These are phyloP conservation scores for Chesias legatella DNA, from an alignment of 2,888 invertebrate genomes.

Conservation along the genomic window DNA sequence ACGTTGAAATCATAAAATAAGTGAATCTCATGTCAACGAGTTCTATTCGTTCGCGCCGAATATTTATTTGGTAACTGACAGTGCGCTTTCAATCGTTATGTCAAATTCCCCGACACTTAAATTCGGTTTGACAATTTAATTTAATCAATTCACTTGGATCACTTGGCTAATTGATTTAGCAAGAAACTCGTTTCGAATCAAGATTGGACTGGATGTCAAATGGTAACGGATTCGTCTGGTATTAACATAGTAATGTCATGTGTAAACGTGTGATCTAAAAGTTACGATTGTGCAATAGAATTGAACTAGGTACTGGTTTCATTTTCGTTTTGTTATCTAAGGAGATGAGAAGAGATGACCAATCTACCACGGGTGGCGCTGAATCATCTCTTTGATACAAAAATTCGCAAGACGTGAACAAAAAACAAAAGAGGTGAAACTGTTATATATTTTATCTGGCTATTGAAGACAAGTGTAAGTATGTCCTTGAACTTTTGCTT, in stretches of 20 bases:
- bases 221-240: conserved; percentile 21
- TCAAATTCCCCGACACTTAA: conserved; percentile 34
- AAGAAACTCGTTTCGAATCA: conserved; percentile 31
- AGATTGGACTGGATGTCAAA: conserved; percentile 13
- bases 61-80: conserved; percentile 22
- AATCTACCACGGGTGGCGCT: no score
- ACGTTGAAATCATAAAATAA: no score
- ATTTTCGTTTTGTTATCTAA: no score
- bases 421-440: no score
- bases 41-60: no score
- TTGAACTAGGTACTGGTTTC: no score
- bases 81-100: conserved; percentile 35
- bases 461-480: background rate
- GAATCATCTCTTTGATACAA: no score
- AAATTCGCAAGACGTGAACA: no score
- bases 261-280: conserved; percentile 15
- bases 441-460: no score
- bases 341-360: no score
- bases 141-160: conserved; percentile 27
- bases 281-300: conserved; percentile 13
- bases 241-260: conserved; percentile 24
- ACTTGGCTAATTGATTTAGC: conserved; percentile 42
- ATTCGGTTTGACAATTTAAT: conserved; percentile 42
- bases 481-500: no score
- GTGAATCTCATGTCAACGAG: no score